Percentiles rank a stretch among this genome's conserved stretches.
Evolutionary conservation across 2,888 invertebrate species (phyloP).

Genomic region (Embidobia sp.): DNA sequence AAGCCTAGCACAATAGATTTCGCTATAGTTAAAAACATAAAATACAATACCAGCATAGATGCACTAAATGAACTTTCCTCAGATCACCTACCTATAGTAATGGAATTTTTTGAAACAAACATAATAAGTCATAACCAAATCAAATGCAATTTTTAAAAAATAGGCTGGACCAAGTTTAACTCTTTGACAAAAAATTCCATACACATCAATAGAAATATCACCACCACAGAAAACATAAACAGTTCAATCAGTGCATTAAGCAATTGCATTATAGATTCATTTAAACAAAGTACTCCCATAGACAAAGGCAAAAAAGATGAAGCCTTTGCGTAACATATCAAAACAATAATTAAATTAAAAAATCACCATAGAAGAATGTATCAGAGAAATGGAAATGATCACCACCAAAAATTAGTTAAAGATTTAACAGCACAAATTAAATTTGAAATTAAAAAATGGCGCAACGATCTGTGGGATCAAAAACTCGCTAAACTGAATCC

Average conservation of each 20-base stretch:
- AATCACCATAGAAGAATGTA: neutral
- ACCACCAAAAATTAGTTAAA: neutral
- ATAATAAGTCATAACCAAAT: no score
- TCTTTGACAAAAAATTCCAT: no score
- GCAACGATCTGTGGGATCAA: neutral
- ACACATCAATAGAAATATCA: neutral
- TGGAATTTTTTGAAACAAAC: neutral
- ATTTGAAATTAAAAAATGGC: neutral
- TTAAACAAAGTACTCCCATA: neutral
- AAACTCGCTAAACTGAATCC: neutral
- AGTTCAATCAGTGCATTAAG: neutral
- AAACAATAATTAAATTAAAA: neutral
- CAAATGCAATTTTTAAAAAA: no score
- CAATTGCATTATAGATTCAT: neutral
- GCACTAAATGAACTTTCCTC: neutral
- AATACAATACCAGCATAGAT: neutral
- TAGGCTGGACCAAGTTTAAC: no score
- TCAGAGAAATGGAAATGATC: neutral
- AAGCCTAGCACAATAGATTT: no score
- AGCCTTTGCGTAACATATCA: neutral
- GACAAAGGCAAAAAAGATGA: neutral
- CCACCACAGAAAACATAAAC: neutral
- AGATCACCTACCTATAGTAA: neutral
- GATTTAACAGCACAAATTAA: neutral
- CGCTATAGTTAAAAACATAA: neutral